A percentile compares a stretch with the other conserved stretches of the same genome.
Evolutionary conservation across 2,113 vertebrate species (phyloP).

Genomic region (Notothenia coriiceps): DNA sequence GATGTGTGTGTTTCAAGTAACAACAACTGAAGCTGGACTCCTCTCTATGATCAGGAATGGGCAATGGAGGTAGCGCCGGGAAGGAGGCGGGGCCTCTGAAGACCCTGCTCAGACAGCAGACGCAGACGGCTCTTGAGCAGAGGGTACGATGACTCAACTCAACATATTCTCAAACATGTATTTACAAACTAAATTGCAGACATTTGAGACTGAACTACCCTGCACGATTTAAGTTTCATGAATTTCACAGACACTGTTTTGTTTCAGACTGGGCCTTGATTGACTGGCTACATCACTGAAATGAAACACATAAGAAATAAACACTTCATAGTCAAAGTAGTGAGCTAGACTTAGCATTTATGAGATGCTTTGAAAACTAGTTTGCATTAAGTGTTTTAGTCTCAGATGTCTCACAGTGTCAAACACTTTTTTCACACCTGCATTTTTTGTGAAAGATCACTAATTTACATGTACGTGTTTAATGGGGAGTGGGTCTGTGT

Average conservation of each 20-base stretch:
- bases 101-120: slow-evolving; percentile 95
- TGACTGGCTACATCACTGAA: neutral
- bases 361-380: neutral
- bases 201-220: neutral
- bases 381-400: neutral
- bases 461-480: slow-evolving; percentile 16
- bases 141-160: slow-evolving; percentile 86
- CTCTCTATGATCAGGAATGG: slow-evolving; percentile 91
- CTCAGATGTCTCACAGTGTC: slow-evolving; percentile 19
- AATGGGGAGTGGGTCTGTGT: slow-evolving; percentile 33
- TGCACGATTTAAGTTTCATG: neutral
- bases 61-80: slow-evolving; percentile 96
- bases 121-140: slow-evolving; percentile 95
- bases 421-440: slow-evolving; percentile 6
- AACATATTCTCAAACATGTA: slow-evolving; percentile 5
- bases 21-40: slow-evolving; percentile 38
- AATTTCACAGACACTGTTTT: neutral
- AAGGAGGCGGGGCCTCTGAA: slow-evolving; percentile 97
- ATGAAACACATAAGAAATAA: too few species aligned
- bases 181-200: neutral
- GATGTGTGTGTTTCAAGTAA: slow-evolving; percentile 23
- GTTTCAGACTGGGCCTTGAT: neutral
- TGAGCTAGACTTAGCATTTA: neutral
- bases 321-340: neutral
- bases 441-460: slow-evolving; percentile 37